A percentile compares a stretch with the other conserved stretches of the same genome.
These are phyloP conservation scores for Strigamia crassipes DNA, from an alignment of 2,888 invertebrate genomes.

Conservation along the genomic window DNA sequence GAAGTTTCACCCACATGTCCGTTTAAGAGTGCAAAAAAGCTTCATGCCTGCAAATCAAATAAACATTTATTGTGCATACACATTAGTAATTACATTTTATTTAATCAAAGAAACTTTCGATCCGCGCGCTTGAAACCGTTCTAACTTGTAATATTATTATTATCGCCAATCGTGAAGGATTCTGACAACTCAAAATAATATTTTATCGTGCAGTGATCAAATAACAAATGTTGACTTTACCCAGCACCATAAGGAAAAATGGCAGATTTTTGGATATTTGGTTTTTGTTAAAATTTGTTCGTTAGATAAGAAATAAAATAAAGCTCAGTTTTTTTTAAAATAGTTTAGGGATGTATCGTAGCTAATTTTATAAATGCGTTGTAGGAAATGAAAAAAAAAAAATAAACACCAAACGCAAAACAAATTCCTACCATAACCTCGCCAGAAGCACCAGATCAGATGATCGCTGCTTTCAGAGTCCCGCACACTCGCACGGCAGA, in stretches of 20 bases:
- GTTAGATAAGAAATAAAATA: background rate
- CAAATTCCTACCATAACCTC: background rate
- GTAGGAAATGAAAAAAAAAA: background rate
- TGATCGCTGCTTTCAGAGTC: background rate
- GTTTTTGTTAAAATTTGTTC: background rate
- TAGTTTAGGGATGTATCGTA: background rate
- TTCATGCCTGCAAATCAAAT: constrained; percentile 13
- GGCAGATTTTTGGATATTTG: background rate
- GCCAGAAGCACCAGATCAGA: constrained; percentile 11
- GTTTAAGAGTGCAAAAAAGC: background rate
- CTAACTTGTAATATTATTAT: too few relatives aligned
- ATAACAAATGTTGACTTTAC: background rate
- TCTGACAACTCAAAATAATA: background rate
- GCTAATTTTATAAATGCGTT: background rate
- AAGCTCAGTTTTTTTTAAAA: background rate
- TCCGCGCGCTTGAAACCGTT: too few relatives aligned
- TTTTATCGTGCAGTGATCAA: background rate
- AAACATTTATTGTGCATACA: background rate
- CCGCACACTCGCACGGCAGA: background rate
- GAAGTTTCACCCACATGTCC: constrained; percentile 57
- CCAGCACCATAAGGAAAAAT: background rate
- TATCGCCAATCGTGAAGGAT: too few relatives aligned
- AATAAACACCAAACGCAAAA: background rate
- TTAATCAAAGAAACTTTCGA: background rate
- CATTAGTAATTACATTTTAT: background rate